A percentile compares a stretch with the other conserved stretches of the same genome.
These are phyloP conservation scores for Solenopsis invicta DNA, from an alignment of 1,140 invertebrate genomes.

Conservation along the genomic window DNA sequence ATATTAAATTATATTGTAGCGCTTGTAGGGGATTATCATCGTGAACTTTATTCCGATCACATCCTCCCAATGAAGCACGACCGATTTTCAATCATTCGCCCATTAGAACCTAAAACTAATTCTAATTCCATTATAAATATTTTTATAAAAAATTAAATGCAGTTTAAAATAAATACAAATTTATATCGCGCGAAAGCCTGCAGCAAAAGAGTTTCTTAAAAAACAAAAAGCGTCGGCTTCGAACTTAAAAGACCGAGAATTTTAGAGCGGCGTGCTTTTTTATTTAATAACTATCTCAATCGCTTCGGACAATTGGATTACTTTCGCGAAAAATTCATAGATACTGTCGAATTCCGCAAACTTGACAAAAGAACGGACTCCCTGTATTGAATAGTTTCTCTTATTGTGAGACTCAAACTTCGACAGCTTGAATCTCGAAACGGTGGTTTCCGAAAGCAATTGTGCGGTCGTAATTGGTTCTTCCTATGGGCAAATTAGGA, in stretches of 20 bases:
- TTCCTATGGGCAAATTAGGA: slow-evolving; percentile 67
- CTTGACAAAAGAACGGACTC: not conserved
- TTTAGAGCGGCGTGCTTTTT: not conserved
- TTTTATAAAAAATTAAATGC: not conserved
- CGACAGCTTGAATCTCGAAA: slow-evolving; percentile 8
- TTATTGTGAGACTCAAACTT: not conserved
- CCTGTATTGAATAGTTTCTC: not conserved
- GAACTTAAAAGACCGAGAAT: not conserved
- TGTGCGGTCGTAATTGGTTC: slow-evolving; percentile 65
- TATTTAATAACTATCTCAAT: not conserved
- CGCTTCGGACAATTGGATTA: not conserved
- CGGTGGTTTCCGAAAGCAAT: not conserved
- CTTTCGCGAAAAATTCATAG: not conserved
- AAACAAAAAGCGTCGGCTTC: not conserved
- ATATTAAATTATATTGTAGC: too few relatives aligned
- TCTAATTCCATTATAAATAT: not conserved
- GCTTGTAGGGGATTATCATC: not conserved
- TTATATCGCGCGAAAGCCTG: not conserved
- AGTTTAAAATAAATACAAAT: not conserved
- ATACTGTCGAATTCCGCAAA: not conserved
- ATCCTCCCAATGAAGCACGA: not conserved
- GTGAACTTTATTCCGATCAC: not conserved
- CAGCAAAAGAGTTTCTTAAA: not conserved
- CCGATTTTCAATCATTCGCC: not conserved
- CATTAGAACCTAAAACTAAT: not conserved